These are phyloP conservation scores for Pangasius larnaudii DNA, from an alignment of 2,797 vertebrate species.

Conservation along the genomic window DNA sequence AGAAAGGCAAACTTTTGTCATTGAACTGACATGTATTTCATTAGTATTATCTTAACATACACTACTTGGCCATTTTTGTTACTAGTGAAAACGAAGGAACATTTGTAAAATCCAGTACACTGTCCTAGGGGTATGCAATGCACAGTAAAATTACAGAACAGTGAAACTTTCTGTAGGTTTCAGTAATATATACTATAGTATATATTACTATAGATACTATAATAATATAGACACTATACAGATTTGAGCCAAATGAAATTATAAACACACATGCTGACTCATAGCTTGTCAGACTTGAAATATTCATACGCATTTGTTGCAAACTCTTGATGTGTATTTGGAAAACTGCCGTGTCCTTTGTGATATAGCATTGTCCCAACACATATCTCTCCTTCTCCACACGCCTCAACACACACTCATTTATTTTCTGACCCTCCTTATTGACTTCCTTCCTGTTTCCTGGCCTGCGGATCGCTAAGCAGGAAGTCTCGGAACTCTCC, in stretches of 20 bases:
- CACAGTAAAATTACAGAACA: not conserved
- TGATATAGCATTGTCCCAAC: not conserved
- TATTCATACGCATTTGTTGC: not conserved
- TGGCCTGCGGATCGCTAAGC: conserved; percentile 68
- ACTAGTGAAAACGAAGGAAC: not conserved
- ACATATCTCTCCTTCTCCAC: not conserved
- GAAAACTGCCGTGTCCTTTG: not conserved
- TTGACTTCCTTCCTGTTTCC: conserved; percentile 75
- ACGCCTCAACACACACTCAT: conserved; percentile 23
- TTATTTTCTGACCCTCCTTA: conserved; percentile 62
- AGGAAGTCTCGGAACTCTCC: conserved; percentile 65
- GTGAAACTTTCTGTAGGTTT: not conserved
- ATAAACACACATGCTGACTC: not conserved
- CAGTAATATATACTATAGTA: too few relatives aligned
- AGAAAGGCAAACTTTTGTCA: not conserved
- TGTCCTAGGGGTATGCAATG: not conserved
- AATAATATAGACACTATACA: not conserved
- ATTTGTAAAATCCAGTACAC: not conserved
- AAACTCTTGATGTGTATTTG: not conserved
- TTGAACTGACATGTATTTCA: not conserved
- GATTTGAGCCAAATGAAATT: not conserved
- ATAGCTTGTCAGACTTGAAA: not conserved
- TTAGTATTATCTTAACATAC: not conserved
- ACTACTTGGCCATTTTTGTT: not conserved
- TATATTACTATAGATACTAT: too few relatives aligned